phyloP scores from a whole-genome alignment of 2,888 invertebrate genomes.

The Sthenelais limicola region DNA sequence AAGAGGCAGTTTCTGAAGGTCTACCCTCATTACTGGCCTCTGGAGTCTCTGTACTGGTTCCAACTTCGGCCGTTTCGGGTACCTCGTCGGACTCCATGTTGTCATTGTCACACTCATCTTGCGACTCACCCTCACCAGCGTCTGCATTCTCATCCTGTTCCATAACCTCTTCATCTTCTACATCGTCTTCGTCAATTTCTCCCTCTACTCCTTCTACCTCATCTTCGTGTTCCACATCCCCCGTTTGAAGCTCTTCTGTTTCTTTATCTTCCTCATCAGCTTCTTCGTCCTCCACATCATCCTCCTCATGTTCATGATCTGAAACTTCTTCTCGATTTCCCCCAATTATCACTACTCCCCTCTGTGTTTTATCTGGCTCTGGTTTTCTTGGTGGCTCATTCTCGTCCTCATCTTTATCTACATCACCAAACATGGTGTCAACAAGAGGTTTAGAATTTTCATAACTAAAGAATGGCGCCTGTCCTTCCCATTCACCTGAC shows the following conservation, averaged over 20 bases:
- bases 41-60: slow-evolving; percentile 15
- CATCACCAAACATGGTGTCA: slow-evolving; percentile 22
- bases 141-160: background rate
- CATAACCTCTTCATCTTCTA: background rate
- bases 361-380: slow-evolving; percentile 23
- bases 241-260: background rate
- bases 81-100: background rate
- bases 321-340: background rate
- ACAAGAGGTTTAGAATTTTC: slow-evolving; percentile 16
- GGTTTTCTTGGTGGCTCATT: background rate
- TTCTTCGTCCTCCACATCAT: slow-evolving; percentile 2
- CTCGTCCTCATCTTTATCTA: slow-evolving; percentile 16
- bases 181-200: background rate
- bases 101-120: no score
- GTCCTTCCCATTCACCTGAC: slow-evolving; percentile 80
- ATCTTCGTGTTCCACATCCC: slow-evolving; percentile 13
- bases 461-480: slow-evolving; percentile 51
- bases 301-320: slow-evolving; percentile 14
- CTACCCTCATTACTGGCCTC: background rate
- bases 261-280: background rate
- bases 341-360: background rate
- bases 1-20: background rate
- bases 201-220: slow-evolving; percentile 1
- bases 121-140: no score
- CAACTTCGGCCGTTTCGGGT: slow-evolving; percentile 28